Percentiles rank a stretch among this genome's conserved stretches.
These are phyloP conservation scores for Sardinella longiceps DNA, from an alignment of 2,797 vertebrate species.

Conservation along the genomic window DNA sequence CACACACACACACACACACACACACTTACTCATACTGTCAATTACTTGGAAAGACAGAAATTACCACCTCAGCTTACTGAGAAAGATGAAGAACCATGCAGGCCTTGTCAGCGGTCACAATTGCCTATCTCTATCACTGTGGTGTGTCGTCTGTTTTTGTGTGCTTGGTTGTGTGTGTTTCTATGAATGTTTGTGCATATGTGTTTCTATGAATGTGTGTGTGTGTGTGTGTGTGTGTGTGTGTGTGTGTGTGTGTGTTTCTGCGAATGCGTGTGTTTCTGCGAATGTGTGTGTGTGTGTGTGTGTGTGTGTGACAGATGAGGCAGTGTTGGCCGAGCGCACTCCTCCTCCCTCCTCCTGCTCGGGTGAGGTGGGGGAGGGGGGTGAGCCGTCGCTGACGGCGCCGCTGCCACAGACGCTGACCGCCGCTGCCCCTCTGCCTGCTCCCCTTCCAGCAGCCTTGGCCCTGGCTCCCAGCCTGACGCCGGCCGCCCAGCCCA, in stretches of 20 bases:
- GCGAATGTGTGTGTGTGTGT: conserved; percentile 3
- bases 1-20: neutral
- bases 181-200: neutral
- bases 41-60: neutral
- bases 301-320: conserved; percentile 22
- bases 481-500: conserved; percentile 90
- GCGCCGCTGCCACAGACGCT: neutral
- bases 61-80: conserved; percentile 2
- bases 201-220: neutral
- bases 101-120: neutral
- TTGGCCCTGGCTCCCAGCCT: conserved; percentile 89
- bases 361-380: conserved; percentile 50
- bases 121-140: conserved; percentile 22
- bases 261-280: neutral
- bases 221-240: neutral
- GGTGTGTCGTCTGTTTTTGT: neutral
- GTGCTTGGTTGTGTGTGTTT: neutral
- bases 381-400: conserved; percentile 44
- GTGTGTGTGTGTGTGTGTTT: neutral
- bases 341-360: conserved; percentile 68
- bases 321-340: neutral
- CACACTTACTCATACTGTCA: neutral
- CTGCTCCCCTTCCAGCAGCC: conserved; percentile 64
- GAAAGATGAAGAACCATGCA: neutral
- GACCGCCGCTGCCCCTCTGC: conserved; percentile 41